Conservation (phyloP, 2,888 invertebrate species). For the Erebia palarica region DNA sequence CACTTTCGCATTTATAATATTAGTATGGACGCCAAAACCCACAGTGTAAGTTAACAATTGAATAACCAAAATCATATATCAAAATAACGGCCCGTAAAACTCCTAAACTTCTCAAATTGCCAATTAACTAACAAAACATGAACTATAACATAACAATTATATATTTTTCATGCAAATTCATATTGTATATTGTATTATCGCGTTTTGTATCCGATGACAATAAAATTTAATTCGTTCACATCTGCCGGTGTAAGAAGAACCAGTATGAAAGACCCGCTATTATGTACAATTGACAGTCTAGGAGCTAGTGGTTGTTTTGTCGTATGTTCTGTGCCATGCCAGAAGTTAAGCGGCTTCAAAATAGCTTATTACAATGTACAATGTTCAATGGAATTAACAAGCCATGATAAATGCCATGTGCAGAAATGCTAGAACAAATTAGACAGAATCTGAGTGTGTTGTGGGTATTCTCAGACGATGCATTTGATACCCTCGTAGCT, state of each 20-base stretch:
- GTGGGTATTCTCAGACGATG: no score
- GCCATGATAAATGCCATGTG: no score
- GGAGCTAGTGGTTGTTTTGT: background rate
- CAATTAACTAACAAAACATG: conserved; percentile 38
- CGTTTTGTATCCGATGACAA: conserved; percentile 55
- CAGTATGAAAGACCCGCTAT: conserved; percentile 51
- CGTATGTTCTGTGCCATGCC: background rate
- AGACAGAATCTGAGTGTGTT: no score
- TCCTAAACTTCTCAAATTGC: conserved; percentile 23
- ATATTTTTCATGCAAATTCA: conserved; percentile 72
- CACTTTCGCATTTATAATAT: background rate
- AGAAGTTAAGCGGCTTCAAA: background rate
- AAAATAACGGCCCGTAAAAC: no score
- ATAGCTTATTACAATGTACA: no score
- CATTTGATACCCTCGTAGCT: no score
- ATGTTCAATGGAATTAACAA: no score
- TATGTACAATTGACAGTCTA: conserved; percentile 26
- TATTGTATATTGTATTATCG: conserved; percentile 58
- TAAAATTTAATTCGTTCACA: conserved; percentile 65
- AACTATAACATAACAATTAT: conserved; percentile 63
- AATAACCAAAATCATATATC: no score
- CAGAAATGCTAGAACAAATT: no score
- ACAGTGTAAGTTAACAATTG: no score
- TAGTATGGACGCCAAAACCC: background rate
- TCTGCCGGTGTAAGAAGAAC: conserved; percentile 55